Percentiles rank a stretch among this genome's conserved stretches.
Conservation (phyloP, 1,140 invertebrate genomes). For the Procambarus virginalis region DNA sequence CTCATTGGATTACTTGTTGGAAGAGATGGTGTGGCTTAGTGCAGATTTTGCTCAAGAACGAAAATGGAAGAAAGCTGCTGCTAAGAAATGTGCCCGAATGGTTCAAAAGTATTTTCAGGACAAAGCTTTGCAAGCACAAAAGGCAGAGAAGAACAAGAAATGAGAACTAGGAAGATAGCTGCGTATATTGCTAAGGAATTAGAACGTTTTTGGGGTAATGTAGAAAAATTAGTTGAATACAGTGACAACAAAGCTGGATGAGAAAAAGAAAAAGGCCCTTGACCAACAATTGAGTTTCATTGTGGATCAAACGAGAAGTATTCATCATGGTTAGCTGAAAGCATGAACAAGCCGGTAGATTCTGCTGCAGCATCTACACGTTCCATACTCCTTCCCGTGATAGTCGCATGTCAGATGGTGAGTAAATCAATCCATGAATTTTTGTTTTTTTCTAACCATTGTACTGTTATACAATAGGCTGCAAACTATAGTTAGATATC, state of each 20-base stretch:
- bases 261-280: conserved; percentile 94
- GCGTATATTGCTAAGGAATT: conserved; percentile 92
- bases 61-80: conserved; percentile 97
- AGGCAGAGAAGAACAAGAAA: conserved; percentile 93
- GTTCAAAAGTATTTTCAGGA: conserved; percentile 97
- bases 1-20: conserved; percentile 99
- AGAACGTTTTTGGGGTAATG: conserved; percentile 96
- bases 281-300: conserved; percentile 99
- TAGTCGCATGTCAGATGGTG: conserved; percentile 75
- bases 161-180: conserved; percentile 89
- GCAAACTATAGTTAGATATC: no score
- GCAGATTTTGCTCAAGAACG: conserved; percentile 97
- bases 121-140: conserved; percentile 89
- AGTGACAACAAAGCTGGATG: conserved; percentile 94
- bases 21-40: conserved; percentile 99
- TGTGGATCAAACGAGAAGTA: conserved; percentile 99
- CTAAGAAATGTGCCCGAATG: conserved; percentile 89
- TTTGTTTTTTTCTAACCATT: background rate
- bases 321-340: conserved; percentile 90
- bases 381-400: conserved; percentile 56
- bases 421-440: conserved; percentile 68
- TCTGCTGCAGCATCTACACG: conserved; percentile 50
- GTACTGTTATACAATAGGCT: no score
- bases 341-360: conserved; percentile 81
- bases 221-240: conserved; percentile 97